Conservation (phyloP, 2,797 vertebrate genomes). For the Anguilla megastoma region DNA sequence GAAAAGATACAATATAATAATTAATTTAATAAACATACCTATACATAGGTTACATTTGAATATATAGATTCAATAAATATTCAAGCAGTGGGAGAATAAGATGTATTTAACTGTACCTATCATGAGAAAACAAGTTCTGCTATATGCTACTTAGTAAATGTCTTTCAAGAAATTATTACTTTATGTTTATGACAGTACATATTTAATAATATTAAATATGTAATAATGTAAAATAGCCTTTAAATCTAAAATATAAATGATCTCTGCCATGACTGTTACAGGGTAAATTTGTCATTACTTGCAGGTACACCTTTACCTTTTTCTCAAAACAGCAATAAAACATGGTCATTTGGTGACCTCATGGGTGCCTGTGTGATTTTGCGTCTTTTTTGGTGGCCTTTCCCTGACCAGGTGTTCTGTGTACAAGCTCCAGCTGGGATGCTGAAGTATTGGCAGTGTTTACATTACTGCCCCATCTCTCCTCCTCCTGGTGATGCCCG, state of each 20-base stretch:
- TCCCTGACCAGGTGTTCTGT: background rate
- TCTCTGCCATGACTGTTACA: background rate
- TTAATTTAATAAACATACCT: background rate
- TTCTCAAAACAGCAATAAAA: conserved; percentile 3
- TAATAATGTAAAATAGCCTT: background rate
- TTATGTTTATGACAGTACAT: background rate
- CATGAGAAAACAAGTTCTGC: background rate
- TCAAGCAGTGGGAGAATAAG: background rate
- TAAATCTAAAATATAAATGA: background rate
- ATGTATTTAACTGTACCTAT: background rate
- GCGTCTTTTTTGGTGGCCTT: background rate
- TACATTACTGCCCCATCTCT: too few relatives aligned
- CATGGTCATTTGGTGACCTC: background rate
- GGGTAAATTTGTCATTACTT: background rate
- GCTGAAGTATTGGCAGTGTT: too few relatives aligned
- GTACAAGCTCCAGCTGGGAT: too few relatives aligned
- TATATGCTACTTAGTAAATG: background rate
- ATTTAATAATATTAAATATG: background rate
- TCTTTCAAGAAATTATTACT: background rate
- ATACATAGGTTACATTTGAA: background rate
- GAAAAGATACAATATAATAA: background rate
- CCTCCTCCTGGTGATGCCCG: too few relatives aligned
- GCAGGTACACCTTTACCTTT: background rate
- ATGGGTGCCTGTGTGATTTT: background rate
- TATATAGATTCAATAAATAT: background rate